Evolutionary conservation across 2,888 invertebrate species (phyloP).

Genomic region (Nebria salina): DNA sequence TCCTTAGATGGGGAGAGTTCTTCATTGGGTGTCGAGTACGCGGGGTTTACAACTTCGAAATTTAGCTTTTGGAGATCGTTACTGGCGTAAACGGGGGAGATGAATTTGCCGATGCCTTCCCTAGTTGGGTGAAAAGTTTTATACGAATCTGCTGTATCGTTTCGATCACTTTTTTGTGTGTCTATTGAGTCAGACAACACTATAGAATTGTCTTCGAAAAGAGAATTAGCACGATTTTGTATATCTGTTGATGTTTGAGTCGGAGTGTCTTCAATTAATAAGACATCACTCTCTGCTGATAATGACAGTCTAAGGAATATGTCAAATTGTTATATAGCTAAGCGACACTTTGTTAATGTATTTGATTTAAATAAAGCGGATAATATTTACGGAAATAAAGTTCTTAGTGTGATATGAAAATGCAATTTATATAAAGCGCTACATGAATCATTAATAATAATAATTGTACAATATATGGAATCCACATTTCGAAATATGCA

Average conservation of each 20-base stretch:
- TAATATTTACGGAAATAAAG: too few species aligned
- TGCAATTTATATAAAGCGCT: too few species aligned
- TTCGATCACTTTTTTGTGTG: neutral
- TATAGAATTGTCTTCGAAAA: neutral
- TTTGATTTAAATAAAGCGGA: too few species aligned
- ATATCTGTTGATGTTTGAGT: neutral
- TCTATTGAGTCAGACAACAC: neutral
- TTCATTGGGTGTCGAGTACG: constrained; percentile 36
- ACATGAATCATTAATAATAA: too few species aligned
- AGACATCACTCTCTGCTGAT: neutral
- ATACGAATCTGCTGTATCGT: neutral
- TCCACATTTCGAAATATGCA: too few species aligned
- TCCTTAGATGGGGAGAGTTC: neutral
- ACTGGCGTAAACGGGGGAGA: constrained; percentile 20
- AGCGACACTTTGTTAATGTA: too few species aligned
- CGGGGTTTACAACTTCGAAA: neutral
- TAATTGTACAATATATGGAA: too few species aligned
- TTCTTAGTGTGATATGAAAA: too few species aligned
- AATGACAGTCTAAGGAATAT: neutral
- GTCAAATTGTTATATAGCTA: neutral
- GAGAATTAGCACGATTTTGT: neutral
- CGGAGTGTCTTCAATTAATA: neutral
- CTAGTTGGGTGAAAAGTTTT: neutral
- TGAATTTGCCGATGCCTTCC: constrained; percentile 23
- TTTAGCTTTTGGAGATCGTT: constrained; percentile 8